Base-by-base conservation (phyloP, 2,113 vertebrate species). In the Alces alces region DNA sequence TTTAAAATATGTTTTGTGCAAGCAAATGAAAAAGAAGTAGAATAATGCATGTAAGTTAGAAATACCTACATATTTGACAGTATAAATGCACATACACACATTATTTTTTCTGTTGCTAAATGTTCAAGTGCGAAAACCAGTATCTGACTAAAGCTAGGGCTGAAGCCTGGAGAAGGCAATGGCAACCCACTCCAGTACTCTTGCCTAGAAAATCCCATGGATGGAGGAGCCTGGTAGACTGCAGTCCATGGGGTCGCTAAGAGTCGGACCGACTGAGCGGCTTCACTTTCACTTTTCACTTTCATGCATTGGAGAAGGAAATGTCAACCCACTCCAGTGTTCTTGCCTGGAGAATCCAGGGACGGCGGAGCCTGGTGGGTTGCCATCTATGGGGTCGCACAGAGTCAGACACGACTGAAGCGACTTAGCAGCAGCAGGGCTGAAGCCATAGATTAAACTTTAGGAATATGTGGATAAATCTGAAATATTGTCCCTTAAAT, bases 1-100 rank as follows among this genome's bases (percentile, higher is more conserved):
- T 86, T 94, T 45, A 88, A 90, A 91, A 85, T 93, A 70, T 57
- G 36, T 95, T 96, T 96, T 94, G 11, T 55, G 64, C 73, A 94
- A 87, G 45, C 73, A 96, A 70, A 86, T 91, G 21, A 79, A 96
- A 96, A 90, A 79, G 25, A 39, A 95, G 93, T 21, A 66, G 28
- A 89, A 82, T 85, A 80, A 30, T 50, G 1, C 30, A 43, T 60
- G 82, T 43, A 88, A 19, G 27, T 58, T 78, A 82, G 39, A 95
- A 95, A 78, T 90, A 85, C 73, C 28, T 87, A 52, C 21, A n/a
- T 95, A 27, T 80, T 91, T 91, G 52, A 9, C n/a, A 82, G 4
- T 86, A 86, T 66, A 50, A 83, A 70, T 66, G 45, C 61, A 39
- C 61, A 54, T 23, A 14, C 43, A 80, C 84, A 12, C 3, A 45